Evolutionary conservation across 2,888 invertebrate species (phyloP).

Genomic region (Rhamphomyia laevipes): DNA sequence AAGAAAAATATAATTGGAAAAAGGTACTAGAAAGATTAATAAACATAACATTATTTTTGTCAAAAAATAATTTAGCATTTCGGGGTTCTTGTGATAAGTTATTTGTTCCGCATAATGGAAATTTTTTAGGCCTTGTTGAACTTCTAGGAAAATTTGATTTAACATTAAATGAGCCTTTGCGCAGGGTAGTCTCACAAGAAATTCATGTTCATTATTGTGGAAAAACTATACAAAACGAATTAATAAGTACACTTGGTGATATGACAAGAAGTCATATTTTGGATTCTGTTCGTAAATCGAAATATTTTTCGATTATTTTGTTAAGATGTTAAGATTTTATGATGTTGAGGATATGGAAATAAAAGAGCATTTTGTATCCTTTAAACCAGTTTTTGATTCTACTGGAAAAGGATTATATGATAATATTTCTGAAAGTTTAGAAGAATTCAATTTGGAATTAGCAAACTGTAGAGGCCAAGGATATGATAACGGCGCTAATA

Average conservation of each 20-base stretch:
- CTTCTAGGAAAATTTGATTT: neutral
- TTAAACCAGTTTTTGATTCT: neutral
- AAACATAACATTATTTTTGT: neutral
- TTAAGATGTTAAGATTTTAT: neutral
- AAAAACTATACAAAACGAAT: slow-evolving; percentile 3
- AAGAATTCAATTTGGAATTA: neutral
- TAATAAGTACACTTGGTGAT: neutral
- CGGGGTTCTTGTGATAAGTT: neutral
- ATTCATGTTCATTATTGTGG: neutral
- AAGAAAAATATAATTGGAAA: neutral
- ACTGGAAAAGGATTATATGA: slow-evolving; percentile 1
- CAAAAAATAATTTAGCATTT: neutral
- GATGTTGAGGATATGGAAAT: neutral
- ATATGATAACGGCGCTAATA: neutral
- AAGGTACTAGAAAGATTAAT: neutral
- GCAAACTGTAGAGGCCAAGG: neutral
- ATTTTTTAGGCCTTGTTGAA: neutral
- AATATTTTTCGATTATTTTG: neutral
- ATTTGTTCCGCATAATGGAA: neutral
- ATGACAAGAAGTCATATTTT: neutral
- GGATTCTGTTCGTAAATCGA: neutral
- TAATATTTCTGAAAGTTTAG: neutral
- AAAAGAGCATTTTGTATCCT: neutral
- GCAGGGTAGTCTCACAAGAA: neutral
- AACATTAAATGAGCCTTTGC: slow-evolving; percentile 1